Percentiles rank a stretch among this genome's conserved stretches.
Evolutionary conservation across 2,113 vertebrate species (phyloP).

Genomic region (Cebidichthys violaceus): DNA sequence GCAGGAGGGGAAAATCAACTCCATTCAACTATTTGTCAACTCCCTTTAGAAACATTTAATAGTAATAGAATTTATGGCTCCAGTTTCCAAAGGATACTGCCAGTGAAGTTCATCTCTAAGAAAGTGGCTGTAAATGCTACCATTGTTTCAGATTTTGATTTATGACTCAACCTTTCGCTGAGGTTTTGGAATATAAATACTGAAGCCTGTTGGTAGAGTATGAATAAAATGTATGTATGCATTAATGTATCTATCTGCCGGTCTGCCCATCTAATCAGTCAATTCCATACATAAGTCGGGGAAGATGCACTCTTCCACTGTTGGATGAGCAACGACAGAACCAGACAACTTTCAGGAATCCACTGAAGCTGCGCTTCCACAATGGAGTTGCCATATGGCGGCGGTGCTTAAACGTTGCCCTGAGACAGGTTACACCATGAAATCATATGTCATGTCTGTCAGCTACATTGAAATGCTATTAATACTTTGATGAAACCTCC

Average conservation of each 20-base stretch:
- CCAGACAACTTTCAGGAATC: constrained; percentile 83
- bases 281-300: constrained; percentile 40
- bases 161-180: constrained; percentile 82
- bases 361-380: constrained; percentile 70
- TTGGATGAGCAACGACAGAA: constrained; percentile 80
- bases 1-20: constrained; percentile 87
- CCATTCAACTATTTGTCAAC: constrained; percentile 97
- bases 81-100: constrained; percentile 93
- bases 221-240: constrained; percentile 42
- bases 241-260: constrained; percentile 28
- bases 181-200: constrained; percentile 62
- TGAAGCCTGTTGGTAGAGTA: constrained; percentile 27
- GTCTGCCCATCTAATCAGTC: constrained; percentile 43
- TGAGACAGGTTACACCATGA: constrained; percentile 72
- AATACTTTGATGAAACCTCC: constrained; percentile 58
- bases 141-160: constrained; percentile 90
- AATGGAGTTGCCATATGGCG: constrained; percentile 83
- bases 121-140: constrained; percentile 88
- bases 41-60: constrained; percentile 98
- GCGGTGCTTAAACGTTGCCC: constrained; percentile 67
- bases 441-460: constrained; percentile 74
- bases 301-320: constrained; percentile 66
- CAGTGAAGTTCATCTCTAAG: constrained; percentile 88
- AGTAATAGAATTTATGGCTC: constrained; percentile 94
- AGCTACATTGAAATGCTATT: constrained; percentile 58